Base-by-base conservation (phyloP, 1,140 invertebrate species). In the Acromyrmex charruanus region DNA sequence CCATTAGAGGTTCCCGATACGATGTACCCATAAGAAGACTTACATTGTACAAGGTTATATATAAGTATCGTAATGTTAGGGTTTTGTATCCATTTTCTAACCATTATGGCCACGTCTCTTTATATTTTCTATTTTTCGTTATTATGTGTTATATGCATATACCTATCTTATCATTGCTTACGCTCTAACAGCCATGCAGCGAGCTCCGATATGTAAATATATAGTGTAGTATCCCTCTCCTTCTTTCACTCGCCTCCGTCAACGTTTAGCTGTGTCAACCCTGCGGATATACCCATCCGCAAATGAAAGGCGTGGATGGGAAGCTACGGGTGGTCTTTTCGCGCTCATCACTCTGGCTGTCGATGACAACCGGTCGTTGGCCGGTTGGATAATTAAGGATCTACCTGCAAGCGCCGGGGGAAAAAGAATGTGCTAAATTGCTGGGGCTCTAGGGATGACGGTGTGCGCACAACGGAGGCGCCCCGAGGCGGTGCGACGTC, bases 311-410 rank as follows among this genome's bases (percentile, higher is more conserved):
- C 25, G 66, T 72, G 58, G 21, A 69, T 16, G 87, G 69, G 66
- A 21, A 80, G 75, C 66, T 39, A 74, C 39, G 77, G 89, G 88
- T 90, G 89, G 88, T 90, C 89, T 75, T 68, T 90, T 90, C 68
- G 63, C 75, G 88, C 31, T 87, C 85, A 65, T 90, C 88, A 85
- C 28, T 72, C 58, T 49, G 88, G 74, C 66, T 90, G 89, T 89
- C 89, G 89, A 86, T 86, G 89, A 90, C 89, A 90, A 90, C 89
- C 89, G 77, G 89, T 90, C 89, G 79, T 90, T 90, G 89, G 69
- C 35, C 81, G 66, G 39, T 25, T 0, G 61, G 89, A 85, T 90
- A 90, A 90, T 90, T 87, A 85, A 89, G 79, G 79, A 69, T 59
- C 77, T 82, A 68, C 77, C 61, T 87, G 77, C 61, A 53, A 79